Evolutionary conservation across 2,888 invertebrate genomes (phyloP).

Genomic region (Harmothoe impar): DNA sequence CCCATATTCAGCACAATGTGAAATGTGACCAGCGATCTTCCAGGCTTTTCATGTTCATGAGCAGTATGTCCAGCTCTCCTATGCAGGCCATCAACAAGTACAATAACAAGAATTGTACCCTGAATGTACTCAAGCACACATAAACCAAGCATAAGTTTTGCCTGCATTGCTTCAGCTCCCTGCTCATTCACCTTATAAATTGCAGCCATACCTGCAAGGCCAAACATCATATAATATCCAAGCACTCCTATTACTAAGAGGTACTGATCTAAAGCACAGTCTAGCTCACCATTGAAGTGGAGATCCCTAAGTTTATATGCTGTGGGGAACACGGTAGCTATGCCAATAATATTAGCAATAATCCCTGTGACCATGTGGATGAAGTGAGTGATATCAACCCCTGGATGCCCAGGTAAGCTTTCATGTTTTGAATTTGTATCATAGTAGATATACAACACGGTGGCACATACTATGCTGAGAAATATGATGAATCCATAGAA

Average conservation of each 20-base stretch:
- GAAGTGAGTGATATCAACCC: slow-evolving; percentile 71
- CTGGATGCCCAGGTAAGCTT: background rate
- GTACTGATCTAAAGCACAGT: slow-evolving; percentile 29
- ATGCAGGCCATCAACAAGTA: slow-evolving; percentile 79
- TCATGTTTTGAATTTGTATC: background rate
- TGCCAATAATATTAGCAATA: background rate
- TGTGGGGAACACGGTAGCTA: background rate
- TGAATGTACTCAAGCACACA: background rate
- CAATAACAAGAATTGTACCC: background rate
- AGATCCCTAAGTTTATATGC: background rate
- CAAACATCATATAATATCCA: slow-evolving; percentile 61
- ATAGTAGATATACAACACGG: slow-evolving; percentile 78
- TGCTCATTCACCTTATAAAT: background rate
- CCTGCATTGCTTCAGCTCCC: background rate
- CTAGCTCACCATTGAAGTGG: background rate
- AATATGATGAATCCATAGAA: slow-evolving; percentile 40
- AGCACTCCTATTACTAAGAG: slow-evolving; percentile 40
- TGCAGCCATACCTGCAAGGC: background rate
- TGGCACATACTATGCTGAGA: slow-evolving; percentile 79
- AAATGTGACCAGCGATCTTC: slow-evolving; percentile 84
- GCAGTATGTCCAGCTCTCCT: slow-evolving; percentile 70
- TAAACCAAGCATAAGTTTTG: background rate
- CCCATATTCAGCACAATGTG: slow-evolving; percentile 86
- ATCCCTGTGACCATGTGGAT: slow-evolving; percentile 27
- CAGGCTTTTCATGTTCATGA: slow-evolving; percentile 66